Evolutionary conservation across 2,113 vertebrate genomes (phyloP), one percentile per base, ranked within the genome.

Genomic region (Scalopus aquaticus): DNA sequence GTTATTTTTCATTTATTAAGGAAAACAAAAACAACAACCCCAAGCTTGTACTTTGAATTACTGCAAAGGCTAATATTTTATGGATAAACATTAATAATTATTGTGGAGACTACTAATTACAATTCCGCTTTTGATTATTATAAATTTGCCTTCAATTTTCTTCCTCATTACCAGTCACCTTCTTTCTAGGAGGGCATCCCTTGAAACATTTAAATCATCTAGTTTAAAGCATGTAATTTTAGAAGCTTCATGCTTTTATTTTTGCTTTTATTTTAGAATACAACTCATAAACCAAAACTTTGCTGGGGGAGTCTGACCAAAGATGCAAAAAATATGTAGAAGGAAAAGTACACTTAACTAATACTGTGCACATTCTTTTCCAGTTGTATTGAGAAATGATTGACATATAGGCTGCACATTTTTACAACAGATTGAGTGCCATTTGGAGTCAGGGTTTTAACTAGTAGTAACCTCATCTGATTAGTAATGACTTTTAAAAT

Each of bases 201-300:
- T 60, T 91, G 97, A 95, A 97, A 95, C 58, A 88, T 93, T 96
- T 67, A 72, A 98, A 88, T 88, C 28, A 96, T 92, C 96, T 88
- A 70, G 94, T 95, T 96, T 88, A 56, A 78, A 89, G 35, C 44
- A 39, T 51, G 64, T 87, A 94, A 90, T 88, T 97, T 96, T 69
- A 94, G 67, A 92, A 86, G 35, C 93, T n/a, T n/a, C n/a, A n/a
- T n/a, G 20, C 88, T 81, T 70, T 93, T 62, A 94, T 76, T 83
- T 89, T 90, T n/a, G 20, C 88, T 81, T 70, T 93, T 62, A 94
- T 76, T 83, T 89, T 90, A 93, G 84, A 64, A 73, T 93, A 92
- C 51, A 95, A 89, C 83, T 93, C 28, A 70, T 88, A 90, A 96
- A 87, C 32, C 58, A 78, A 78, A 87, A 70, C 16, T 39, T 90